Conservation (phyloP, 2,797 vertebrate species). For the Trachops cirrhosus region DNA sequence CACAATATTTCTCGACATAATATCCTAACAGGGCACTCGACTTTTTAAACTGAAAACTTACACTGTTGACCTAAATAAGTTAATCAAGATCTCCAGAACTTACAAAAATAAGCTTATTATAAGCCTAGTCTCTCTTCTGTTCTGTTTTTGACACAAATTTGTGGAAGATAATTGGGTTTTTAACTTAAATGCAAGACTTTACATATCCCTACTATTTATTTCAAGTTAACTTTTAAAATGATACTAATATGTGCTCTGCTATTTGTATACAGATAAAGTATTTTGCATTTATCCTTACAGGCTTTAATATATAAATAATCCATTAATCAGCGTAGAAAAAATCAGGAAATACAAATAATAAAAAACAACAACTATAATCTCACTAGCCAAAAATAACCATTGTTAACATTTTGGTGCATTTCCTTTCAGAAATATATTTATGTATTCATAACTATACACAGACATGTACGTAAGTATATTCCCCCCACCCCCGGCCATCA, state of each 20-base stretch:
- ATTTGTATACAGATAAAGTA: neutral
- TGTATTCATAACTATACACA: neutral
- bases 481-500: neutral
- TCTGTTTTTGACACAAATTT: slow-evolving; percentile 53
- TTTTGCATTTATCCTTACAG: neutral
- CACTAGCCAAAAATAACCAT: neutral
- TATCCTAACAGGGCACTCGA: neutral
- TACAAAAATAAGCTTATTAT: slow-evolving; percentile 48
- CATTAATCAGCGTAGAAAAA: slow-evolving; percentile 1
- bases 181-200: slow-evolving; percentile 23
- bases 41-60: slow-evolving; percentile 45
- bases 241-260: neutral
- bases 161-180: slow-evolving; percentile 43
- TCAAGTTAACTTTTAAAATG: slow-evolving; percentile 33
- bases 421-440: slow-evolving; percentile 3
- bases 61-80: slow-evolving; percentile 54
- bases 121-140: neutral
- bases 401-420: neutral
- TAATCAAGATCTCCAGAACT: slow-evolving; percentile 33
- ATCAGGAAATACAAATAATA: neutral
- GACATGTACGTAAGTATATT: neutral
- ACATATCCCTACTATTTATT: neutral
- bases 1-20: neutral
- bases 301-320: slow-evolving; percentile 2
- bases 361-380: neutral